Conservation (phyloP, 1,140 invertebrate species). For the Drosophila nigrodunni region DNA sequence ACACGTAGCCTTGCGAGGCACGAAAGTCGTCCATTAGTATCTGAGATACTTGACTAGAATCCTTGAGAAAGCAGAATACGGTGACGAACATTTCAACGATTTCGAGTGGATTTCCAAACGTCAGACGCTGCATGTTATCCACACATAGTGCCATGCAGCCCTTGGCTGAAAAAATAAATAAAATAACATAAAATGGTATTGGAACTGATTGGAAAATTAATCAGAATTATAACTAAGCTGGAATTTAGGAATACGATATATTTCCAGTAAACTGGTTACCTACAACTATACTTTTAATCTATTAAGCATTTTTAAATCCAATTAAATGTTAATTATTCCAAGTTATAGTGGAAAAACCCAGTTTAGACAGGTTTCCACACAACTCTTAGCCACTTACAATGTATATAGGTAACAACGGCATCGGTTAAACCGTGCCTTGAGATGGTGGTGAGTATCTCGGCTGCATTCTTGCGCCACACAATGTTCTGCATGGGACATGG, state of each 20-base stretch:
- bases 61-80: conserved; percentile 98
- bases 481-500: conserved; percentile 96
- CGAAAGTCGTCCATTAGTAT: conserved; percentile 97
- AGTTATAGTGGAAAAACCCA: neutral
- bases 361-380: neutral
- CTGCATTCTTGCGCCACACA: conserved; percentile 97
- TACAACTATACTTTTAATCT: no score
- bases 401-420: conserved; percentile 97
- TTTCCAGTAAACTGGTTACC: no score
- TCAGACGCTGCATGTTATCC: conserved; percentile 98
- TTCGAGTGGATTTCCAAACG: conserved; percentile 96
- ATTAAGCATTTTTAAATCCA: no score
- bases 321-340: no score
- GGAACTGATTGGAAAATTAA: no score
- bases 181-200: neutral
- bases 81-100: conserved; percentile 99
- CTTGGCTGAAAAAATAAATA: conserved; percentile 89
- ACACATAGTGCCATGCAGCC: conserved; percentile 97
- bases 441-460: conserved; percentile 96
- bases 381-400: conserved; percentile 90
- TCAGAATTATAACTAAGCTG: no score
- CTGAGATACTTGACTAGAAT: conserved; percentile 98
- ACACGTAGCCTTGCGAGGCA: conserved; percentile 96
- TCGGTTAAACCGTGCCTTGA: conserved; percentile 96
- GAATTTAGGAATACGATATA: no score